phyloP scores from a whole-genome alignment of 2,113 vertebrate genomes.

The Coregonus clupeaformis region DNA sequence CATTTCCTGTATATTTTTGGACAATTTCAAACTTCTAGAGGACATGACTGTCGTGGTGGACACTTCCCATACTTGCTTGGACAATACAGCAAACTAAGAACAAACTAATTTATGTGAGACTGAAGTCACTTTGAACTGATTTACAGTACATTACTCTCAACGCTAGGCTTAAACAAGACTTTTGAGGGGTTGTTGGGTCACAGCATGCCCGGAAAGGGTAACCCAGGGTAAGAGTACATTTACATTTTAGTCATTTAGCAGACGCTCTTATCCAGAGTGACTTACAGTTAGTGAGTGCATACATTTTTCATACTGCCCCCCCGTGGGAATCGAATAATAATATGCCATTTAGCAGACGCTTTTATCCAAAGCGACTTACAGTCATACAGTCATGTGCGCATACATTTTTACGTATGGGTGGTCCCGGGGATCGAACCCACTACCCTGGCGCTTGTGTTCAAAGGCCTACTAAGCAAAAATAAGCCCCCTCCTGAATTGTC shows the following conservation, averaged over 20 bases:
- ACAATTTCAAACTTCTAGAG: background rate
- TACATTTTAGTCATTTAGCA: no score
- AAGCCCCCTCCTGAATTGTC: background rate
- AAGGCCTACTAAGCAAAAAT: background rate
- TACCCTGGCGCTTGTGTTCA: background rate
- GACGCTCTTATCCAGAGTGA: no score
- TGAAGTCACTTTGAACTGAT: background rate
- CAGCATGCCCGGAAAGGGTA: background rate
- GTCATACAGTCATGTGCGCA: no score
- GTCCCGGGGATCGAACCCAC: no score
- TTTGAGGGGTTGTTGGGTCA: background rate
- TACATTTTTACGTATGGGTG: no score
- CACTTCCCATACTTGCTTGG: background rate
- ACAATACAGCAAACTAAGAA: background rate
- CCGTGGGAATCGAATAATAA: no score
- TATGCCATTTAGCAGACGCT: no score
- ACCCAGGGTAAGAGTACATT: no score
- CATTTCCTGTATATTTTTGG: background rate
- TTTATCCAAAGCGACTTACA: no score
- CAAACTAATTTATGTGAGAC: background rate
- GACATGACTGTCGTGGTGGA: background rate
- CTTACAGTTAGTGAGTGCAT: no score
- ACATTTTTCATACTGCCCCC: no score
- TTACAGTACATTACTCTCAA: background rate
- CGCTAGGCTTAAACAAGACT: background rate